phyloP scores from a whole-genome alignment of 2,113 vertebrate genomes.

The Strigops habroptila region DNA sequence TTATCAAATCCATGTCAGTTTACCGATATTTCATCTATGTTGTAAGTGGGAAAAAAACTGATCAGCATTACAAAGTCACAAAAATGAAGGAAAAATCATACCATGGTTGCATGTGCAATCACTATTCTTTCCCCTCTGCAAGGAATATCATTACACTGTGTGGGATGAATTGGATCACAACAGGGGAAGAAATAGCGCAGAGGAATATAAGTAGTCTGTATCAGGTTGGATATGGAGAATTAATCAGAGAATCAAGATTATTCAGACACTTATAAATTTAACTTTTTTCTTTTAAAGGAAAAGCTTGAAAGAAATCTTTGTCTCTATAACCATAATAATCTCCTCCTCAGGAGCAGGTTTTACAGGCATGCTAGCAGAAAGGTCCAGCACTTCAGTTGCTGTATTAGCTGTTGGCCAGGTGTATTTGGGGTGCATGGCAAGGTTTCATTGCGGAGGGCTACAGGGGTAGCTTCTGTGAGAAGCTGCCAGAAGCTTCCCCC shows the following conservation, averaged over 20 bases:
- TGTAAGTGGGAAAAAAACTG: neutral
- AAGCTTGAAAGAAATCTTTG: neutral
- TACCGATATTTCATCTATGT: neutral
- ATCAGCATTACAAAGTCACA: neutral
- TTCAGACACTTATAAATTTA: neutral
- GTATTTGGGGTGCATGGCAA: neutral
- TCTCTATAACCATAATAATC: neutral
- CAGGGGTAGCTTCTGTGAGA: neutral
- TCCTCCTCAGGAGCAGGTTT: neutral
- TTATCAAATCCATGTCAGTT: neutral
- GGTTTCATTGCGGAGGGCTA: neutral
- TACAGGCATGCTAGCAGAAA: neutral
- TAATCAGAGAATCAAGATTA: neutral
- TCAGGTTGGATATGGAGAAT: neutral
- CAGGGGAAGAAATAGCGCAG: neutral
- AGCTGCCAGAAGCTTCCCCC: neutral
- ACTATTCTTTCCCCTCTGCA: neutral
- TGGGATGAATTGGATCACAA: constrained; percentile 21
- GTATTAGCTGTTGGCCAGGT: neutral
- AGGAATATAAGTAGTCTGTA: constrained; percentile 4
- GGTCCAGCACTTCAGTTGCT: neutral
- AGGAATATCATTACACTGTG: constrained; percentile 34
- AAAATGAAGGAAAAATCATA: neutral
- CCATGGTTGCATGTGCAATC: neutral
- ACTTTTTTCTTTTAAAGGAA: neutral